These are phyloP conservation scores for Pissodes strobi DNA, from an alignment of 1,140 invertebrate species.

Conservation along the genomic window DNA sequence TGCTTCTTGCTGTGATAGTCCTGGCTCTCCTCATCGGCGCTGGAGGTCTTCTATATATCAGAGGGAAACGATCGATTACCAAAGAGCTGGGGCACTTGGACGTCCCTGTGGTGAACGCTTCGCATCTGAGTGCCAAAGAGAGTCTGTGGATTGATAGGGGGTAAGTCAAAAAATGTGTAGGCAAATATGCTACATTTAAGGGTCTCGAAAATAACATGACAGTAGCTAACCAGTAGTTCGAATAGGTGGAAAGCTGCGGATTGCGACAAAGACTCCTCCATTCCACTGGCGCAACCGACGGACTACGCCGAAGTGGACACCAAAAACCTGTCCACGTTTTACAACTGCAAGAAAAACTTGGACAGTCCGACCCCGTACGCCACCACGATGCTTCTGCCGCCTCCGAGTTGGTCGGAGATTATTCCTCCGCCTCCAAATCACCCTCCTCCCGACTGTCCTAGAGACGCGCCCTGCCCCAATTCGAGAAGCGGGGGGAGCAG, in stretches of 20 bases:
- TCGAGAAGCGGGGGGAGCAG: slow-evolving; percentile 45
- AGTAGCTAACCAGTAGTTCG: no score
- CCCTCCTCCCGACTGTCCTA: slow-evolving; percentile 66
- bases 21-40: slow-evolving; percentile 69
- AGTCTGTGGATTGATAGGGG: slow-evolving; percentile 77
- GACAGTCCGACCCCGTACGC: slow-evolving; percentile 81
- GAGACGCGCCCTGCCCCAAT: slow-evolving; percentile 48
- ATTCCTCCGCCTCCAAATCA: slow-evolving; percentile 80
- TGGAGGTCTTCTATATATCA: slow-evolving; percentile 66
- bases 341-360: slow-evolving; percentile 64
- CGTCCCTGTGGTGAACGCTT: slow-evolving; percentile 68
- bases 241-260: slow-evolving; percentile 67
- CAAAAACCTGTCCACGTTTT: slow-evolving; percentile 76
- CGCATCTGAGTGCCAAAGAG: slow-evolving; percentile 71
- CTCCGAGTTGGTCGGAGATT: slow-evolving; percentile 78
- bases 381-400: slow-evolving; percentile 69
- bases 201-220: no score
- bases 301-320: slow-evolving; percentile 81
- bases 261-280: slow-evolving; percentile 66
- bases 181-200: no score
- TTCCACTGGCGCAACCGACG: slow-evolving; percentile 56
- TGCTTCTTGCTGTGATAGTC: slow-evolving; percentile 69
- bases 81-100: slow-evolving; percentile 69
- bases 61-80: slow-evolving; percentile 63
- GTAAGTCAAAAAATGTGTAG: no score